These are phyloP conservation scores for Perizoma flavofasciatum DNA, from an alignment of 2,888 invertebrate species.

Conservation along the genomic window DNA sequence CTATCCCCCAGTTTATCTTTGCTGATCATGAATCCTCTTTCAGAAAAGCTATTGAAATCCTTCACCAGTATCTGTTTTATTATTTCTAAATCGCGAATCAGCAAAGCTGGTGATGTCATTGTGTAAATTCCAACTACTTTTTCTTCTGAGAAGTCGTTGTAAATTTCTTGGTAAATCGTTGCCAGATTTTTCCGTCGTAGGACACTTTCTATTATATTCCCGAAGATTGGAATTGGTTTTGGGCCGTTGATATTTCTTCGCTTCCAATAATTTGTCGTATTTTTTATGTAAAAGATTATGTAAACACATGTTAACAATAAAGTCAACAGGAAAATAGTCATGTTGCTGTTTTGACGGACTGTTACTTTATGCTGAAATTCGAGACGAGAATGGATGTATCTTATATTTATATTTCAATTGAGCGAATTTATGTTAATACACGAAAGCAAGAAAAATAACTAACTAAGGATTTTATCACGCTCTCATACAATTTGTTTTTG, in stretches of 20 bases:
- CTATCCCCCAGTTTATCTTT: conserved; percentile 46
- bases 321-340: no score
- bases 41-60: conserved; percentile 49
- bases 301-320: no score
- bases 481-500: no score
- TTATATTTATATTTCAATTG: no score
- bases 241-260: conserved; percentile 33
- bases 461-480: no score
- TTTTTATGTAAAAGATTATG: no score
- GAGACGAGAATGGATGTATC: no score
- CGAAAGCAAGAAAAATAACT: no score
- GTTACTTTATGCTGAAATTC: no score
- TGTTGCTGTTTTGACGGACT: no score
- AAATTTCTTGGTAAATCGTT: conserved; percentile 36
- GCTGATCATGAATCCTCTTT: conserved; percentile 48
- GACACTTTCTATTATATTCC: conserved; percentile 39
- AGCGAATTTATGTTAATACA: no score
- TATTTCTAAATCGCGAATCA: conserved; percentile 51
- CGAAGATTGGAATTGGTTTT: conserved; percentile 41
- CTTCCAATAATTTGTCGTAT: conserved; percentile 1
- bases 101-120: conserved; percentile 42
- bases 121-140: conserved; percentile 45
- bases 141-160: conserved; percentile 41
- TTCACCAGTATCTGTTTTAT: conserved; percentile 50
- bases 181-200: conserved; percentile 32